Percentiles rank a stretch among this genome's conserved stretches.
Conservation (phyloP, 2,797 vertebrate genomes). For the Protosalanx chinensis region DNA sequence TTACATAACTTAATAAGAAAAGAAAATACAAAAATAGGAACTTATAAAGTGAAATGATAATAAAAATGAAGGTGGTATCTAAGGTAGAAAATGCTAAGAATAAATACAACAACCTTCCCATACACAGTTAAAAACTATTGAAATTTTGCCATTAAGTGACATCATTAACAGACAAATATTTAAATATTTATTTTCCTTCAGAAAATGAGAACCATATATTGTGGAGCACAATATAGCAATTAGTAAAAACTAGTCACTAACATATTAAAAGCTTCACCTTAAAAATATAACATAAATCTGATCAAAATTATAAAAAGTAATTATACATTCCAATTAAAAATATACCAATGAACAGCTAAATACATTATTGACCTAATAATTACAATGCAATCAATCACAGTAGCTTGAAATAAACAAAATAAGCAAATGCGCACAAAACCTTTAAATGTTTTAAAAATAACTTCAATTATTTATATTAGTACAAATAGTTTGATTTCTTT, state of each 20-base stretch:
- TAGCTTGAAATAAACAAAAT: conserved; percentile 99
- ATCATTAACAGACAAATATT: conserved; percentile 99
- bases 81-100: conserved; percentile 99
- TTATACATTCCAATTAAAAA: conserved; percentile 99
- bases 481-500: conserved; percentile 99
- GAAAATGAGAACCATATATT: conserved; percentile 99
- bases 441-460: conserved; percentile 99
- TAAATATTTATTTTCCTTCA: conserved; percentile 99
- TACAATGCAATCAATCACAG: conserved; percentile 99
- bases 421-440: conserved; percentile 99
- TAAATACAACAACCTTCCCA: conserved; percentile 99
- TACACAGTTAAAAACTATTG: conserved; percentile 99
- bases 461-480: conserved; percentile 99
- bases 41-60: conserved; percentile 99
- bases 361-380: conserved; percentile 99
- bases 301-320: conserved; percentile 99
- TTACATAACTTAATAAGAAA: conserved; percentile 99
- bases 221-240: conserved; percentile 99
- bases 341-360: conserved; percentile 99
- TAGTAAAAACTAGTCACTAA: conserved; percentile 99
- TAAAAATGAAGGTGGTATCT: conserved; percentile 99
- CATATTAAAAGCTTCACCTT: conserved; percentile 99
- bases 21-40: conserved; percentile 99
- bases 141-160: conserved; percentile 99
- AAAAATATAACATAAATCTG: conserved; percentile 99